Percentiles rank a stretch among this genome's conserved stretches.
phyloP scores from a whole-genome alignment of 2,113 vertebrate genomes.

The Microcebus jonahi region DNA sequence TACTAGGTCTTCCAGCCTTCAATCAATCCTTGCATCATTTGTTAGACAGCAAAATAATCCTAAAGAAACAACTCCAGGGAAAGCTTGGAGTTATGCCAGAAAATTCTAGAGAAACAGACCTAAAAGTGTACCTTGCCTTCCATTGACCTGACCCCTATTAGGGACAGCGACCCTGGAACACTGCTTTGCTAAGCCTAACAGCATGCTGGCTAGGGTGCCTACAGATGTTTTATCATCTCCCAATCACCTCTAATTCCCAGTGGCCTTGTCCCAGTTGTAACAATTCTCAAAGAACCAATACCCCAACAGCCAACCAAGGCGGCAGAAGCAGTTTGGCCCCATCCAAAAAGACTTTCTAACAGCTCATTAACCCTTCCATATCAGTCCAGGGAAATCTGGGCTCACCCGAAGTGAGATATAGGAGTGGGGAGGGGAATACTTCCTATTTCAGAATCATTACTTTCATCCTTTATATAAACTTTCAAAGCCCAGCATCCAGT shows the following conservation, averaged over 20 bases:
- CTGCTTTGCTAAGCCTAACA: not conserved
- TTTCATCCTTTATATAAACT: conserved; percentile 37
- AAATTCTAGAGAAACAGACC: conserved; percentile 10
- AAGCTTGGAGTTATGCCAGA: not conserved
- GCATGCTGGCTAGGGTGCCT: not conserved
- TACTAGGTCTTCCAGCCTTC: not conserved
- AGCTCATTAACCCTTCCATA: conserved; percentile 51
- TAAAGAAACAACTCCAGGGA: not conserved
- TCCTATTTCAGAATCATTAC: not conserved
- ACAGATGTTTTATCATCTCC: not conserved
- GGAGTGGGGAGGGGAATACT: not conserved
- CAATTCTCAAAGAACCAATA: not conserved
- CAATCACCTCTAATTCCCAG: not conserved
- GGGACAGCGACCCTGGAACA: not conserved
- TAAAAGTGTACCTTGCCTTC: not conserved
- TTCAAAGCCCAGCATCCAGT: not conserved
- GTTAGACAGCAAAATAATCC: not conserved
- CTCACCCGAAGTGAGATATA: conserved; percentile 5
- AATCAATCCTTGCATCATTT: not conserved
- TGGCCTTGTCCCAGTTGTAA: not conserved
- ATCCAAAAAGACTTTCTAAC: not conserved
- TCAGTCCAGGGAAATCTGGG: not conserved
- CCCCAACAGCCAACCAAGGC: not conserved
- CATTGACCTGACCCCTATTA: not conserved
- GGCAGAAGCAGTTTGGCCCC: conserved; percentile 24